Base-by-base conservation (phyloP, 2,888 invertebrate genomes). In the Pomacea canaliculata region DNA sequence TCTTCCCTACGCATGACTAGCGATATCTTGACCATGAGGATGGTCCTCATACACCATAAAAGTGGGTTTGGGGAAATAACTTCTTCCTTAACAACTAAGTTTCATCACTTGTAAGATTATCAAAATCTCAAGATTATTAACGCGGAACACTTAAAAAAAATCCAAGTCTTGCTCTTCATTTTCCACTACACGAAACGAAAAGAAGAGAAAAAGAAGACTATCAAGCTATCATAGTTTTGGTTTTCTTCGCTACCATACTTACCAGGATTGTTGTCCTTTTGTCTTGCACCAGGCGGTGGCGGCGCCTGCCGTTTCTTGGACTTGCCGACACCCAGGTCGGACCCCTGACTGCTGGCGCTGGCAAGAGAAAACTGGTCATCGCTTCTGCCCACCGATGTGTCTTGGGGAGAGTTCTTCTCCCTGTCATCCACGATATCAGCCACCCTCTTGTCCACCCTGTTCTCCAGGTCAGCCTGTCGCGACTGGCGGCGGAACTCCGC, bases 231-330 rank as follows among this genome's bases (percentile, higher is more conserved):
- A 37, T 5, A 37, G 37, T 37, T 37, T 0, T 37, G 37, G 4
- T 5, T 37, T 37, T 37, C 37, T 37, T 37, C 5, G 37, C 37
- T 37, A 37, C 37, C 1, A 37, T 12, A 67, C 73, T 68, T 18
- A 74, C 74, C 74, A 48, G 74, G 74, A 48, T 68, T 74, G 69
- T 16, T 62, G 63, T 74, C 74, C 18, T 68, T 48, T n/a, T 16
- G 71, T 13, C 46, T 23, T 23, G 23, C 78, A 65, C 18, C 70
- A 16, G 87, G 87, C n/a, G 88, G 88, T 2, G 83, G 78, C 1
- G 86, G 86, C 2, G 88, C 86, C 51, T 80, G 79, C 70, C 86
- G 85, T 79, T 88, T 88, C 79, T 86, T 86, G 23, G 78, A 77
- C 73, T 83, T 85, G 71, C 85, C 84, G 27, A 5, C 37, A 37